Evolutionary conservation across 2,888 invertebrate species (phyloP).

Genomic region (Acrobasis suavella): DNA sequence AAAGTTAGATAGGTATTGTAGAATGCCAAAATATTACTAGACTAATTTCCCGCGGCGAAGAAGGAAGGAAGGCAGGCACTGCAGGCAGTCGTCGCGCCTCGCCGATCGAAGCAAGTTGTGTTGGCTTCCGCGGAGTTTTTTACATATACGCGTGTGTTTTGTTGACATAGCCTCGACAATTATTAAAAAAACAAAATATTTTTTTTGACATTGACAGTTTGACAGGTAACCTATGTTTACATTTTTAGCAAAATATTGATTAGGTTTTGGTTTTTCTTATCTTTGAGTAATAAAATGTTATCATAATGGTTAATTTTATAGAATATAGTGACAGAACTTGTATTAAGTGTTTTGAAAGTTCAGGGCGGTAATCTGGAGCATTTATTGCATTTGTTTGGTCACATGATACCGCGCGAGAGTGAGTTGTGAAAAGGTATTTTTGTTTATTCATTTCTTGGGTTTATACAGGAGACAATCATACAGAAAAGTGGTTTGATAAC

Average conservation of each 20-base stretch:
- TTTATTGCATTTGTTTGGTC: neutral
- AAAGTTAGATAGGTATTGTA: too few species aligned
- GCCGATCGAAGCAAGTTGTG: constrained; percentile 49
- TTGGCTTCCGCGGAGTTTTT: constrained; percentile 29
- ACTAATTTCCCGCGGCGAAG: constrained; percentile 10
- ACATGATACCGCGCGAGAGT: neutral
- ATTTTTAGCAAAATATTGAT: constrained; percentile 53
- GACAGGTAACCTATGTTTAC: constrained; percentile 55
- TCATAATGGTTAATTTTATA: constrained; percentile 16
- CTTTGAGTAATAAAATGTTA: constrained; percentile 31
- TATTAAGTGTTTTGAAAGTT: constrained; percentile 7
- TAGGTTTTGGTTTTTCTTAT: constrained; percentile 37
- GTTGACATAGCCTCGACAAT: constrained; percentile 19
- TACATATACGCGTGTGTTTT: constrained; percentile 4
- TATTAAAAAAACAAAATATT: constrained; percentile 33
- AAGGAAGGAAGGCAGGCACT: neutral
- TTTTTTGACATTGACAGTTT: constrained; percentile 54
- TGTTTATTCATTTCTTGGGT: neutral
- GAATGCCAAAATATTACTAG: constrained; percentile 6
- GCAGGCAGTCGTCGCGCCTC: constrained; percentile 51
- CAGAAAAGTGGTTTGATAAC: neutral
- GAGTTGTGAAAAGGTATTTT: constrained; percentile 11
- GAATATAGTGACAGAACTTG: constrained; percentile 28
- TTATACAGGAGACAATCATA: neutral
- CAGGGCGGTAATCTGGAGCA: neutral